Base-by-base conservation (phyloP, 2,113 vertebrate species). In the Hypomesus transpacificus region DNA sequence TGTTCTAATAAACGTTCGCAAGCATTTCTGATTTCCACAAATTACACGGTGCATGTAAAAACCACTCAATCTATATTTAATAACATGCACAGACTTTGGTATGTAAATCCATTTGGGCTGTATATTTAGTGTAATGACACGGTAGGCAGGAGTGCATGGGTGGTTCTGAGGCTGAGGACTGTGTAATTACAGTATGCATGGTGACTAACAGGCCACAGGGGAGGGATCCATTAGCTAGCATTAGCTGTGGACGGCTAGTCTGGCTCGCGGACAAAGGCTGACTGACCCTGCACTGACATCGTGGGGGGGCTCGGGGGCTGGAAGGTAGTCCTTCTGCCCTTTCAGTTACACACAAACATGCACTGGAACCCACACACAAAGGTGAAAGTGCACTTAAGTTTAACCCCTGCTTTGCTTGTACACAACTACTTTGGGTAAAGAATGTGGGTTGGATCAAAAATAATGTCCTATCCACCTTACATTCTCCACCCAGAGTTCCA, bases 161-260 rank as follows among this genome's bases (percentile, higher is more conserved):
- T 80, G 82, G 82, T 22, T 16, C 78, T 80, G 71, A 73, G 87
- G 82, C 73, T 84, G 82, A 89, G 74, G 73, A 85, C 83, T 90
- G 85, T 87, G 85, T 87, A 90, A 89, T 89, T 89, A 89, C 84
- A 87, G 81, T 86, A 87, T 88, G 84, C 86, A 82, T 39, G 3
- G 77, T 85, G 85, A 75, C 78, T 86, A 86, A 89, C 83, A 76
- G 85, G 86, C 86, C 88, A 86, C 82, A 85, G 84, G 85, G 83
- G 82, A 86, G 39, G 20, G 77, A 17, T 74, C 83, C 0, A 22
- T 69, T 81, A 79, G 75, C 76, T 77, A 77, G 69, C 67, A 81
- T 75, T 76, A 84, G 80, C 75, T 86, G 75, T 14, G 22, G 13
- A 46, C 9, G 7, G 39, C 39, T 46, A 46, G 39, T 13, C 39